phyloP scores from a whole-genome alignment of 2,888 invertebrate species.

The Eupithecia exiguata region DNA sequence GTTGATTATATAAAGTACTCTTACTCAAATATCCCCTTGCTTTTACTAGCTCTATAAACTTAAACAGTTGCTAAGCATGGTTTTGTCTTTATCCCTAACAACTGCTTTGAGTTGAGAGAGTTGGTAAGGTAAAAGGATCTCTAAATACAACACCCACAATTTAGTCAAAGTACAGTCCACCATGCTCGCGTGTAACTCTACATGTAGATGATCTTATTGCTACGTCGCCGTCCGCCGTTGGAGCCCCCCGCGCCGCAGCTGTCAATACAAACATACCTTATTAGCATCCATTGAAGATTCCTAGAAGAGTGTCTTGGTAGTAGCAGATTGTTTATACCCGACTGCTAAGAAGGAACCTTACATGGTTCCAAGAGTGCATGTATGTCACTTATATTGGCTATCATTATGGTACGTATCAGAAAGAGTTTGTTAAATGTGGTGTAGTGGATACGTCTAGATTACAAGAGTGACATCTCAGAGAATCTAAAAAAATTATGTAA shows the following conservation, averaged over 20 bases:
- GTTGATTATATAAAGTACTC: background rate
- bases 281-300: constrained; percentile 12
- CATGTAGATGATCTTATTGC: constrained; percentile 19
- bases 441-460: background rate
- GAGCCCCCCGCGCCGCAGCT: constrained; percentile 32
- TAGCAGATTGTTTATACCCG: background rate
- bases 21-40: background rate
- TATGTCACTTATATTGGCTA: background rate
- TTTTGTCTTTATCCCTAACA: background rate
- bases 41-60: background rate
- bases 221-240: constrained; percentile 17
- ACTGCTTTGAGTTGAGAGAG: background rate
- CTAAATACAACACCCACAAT: background rate
- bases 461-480: background rate
- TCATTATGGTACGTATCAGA: background rate
- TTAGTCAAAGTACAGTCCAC: background rate
- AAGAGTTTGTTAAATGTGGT: background rate
- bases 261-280: constrained; percentile 42
- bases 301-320: background rate
- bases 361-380: background rate
- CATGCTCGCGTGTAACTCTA: constrained; percentile 12
- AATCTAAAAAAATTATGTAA: no score
- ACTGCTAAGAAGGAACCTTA: background rate
- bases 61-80: background rate
- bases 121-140: background rate